Base-by-base conservation (phyloP, 2,888 invertebrate genomes). In the Pandemis corylana region DNA sequence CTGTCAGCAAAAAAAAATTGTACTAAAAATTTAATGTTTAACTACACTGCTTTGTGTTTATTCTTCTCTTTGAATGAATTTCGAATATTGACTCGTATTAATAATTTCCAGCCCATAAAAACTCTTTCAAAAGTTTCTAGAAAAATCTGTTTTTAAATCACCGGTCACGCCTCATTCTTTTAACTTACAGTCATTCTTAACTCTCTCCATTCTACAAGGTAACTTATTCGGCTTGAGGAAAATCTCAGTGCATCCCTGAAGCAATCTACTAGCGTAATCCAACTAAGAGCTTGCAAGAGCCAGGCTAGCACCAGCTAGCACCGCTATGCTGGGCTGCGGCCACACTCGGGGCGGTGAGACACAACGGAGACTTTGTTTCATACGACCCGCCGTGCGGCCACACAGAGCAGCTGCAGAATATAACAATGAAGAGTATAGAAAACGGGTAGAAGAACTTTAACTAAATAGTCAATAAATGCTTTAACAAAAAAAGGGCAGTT, bases 201-300 rank as follows among this genome's bases (percentile, higher is more conserved):
- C n/a, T 51, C 4, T n/a, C n/a, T 13, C n/a, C 51, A n/a, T 51
- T n/a, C 51, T 15, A 51, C 51, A n/a, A n/a, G 5, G n/a, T n/a
- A 51, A 51, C 51, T 51, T 51, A 51, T 51, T 51, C 51, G 51
- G 51, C 6, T 51, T 7, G n/a, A n/a, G n/a, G 6, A n/a, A 51
- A 15, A 51, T n/a, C 13, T 51, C 51, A 7, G n/a, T 51, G 51
- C 51, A 51, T 51, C n/a, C 51, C 51, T n/a, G n/a, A 51, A 51
- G 51, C 51, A 51, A 51, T 51, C 51, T 51, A 51, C 51, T 51
- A 13, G n/a, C 51, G 51, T 51, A 51, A 51, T 51, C 51, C 51
- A 51, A 51, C n/a, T 51, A 51, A n/a, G n/a, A 5, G 7, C n/a
- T 6, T 51, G 7, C 51, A 13, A 13, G 5, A n/a, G n/a, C 51